Evolutionary conservation across 1,140 invertebrate genomes (phyloP), one percentile per base, ranked within the genome.

Genomic region (Procambarus virginalis): DNA sequence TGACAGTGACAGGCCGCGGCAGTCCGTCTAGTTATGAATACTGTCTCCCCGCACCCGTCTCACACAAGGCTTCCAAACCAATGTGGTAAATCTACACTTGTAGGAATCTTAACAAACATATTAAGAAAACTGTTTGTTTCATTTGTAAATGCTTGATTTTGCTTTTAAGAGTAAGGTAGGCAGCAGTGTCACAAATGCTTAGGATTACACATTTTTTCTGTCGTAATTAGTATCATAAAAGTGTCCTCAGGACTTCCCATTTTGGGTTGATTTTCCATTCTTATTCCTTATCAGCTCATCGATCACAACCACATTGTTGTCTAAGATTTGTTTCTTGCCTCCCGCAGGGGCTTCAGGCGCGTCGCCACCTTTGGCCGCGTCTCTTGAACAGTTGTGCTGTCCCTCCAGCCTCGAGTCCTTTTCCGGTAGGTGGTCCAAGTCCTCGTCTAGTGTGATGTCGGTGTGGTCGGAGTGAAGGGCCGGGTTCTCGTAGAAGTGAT

Each of bases 401-500:
- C 76, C 83, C 14, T 80, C 80, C 60, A 80, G 20, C 51, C 84
- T 84, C 22, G 51, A 6, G 12, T 89, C 89, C 22, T 80, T 86
- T 12, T 92, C 88, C 0, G 89, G 85, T 22, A 91, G 22, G 60
- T 92, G 92, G 78, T 93, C 92, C 12, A 92, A 77, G 76, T 92
- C 91, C 48, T 93, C 93, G 60, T 93, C 91, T 4, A 92, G 80
- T 17, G 93, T 92, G 2, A 93, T 92, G 81, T 92, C 93, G 17
- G 92, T 92, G 91, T 93, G 93, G 89, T 93, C 92, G 78, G 89
- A 91, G 68, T 91, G 91, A 22, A 92, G 70, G 20, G 82, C 89
- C 8, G 91, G 91, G 85, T 92, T 92, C 58, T 92, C 91, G 64
- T 92, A 92, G 85, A 92, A 92, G 81, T 92, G 91, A 48, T 90